Percentiles rank a stretch among this genome's conserved stretches.
phyloP scores from a whole-genome alignment of 2,888 invertebrate genomes.

The Chymomyza fuscimana region DNA sequence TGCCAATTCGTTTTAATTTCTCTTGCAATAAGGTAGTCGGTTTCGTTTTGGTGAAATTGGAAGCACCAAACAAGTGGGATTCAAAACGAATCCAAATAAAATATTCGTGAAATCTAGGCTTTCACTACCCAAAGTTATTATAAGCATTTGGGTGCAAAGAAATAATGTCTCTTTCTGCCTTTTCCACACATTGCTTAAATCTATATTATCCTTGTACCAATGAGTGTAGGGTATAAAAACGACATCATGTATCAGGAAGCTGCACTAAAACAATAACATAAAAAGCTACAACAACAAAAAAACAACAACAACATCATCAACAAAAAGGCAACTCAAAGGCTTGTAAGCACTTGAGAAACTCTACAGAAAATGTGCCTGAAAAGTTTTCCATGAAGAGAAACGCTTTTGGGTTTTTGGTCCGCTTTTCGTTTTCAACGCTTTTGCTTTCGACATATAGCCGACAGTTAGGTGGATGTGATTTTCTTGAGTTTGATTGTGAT shows the following conservation, averaged over 20 bases:
- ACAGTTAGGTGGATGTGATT: constrained; percentile 10
- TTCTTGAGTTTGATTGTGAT: background rate
- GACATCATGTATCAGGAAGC: background rate
- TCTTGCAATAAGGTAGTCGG: too few species aligned
- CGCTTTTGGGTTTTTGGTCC: constrained; percentile 53
- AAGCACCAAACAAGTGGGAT: too few species aligned
- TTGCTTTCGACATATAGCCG: constrained; percentile 36
- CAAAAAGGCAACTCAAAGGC: constrained; percentile 2
- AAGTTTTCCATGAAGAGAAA: constrained; percentile 29
- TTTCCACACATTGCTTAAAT: too few species aligned
- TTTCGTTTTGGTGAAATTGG: too few species aligned
- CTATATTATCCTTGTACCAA: too few species aligned
- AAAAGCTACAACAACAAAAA: constrained; percentile 1
- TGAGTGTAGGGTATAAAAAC: too few species aligned
- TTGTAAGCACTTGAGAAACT: constrained; percentile 8
- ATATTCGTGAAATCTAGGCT: too few species aligned
- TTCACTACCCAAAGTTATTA: too few species aligned
- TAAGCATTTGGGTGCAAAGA: too few species aligned
- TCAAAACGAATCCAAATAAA: too few species aligned
- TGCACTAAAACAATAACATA: constrained; percentile 11
- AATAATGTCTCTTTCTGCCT: too few species aligned
- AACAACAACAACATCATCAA: constrained; percentile 6
- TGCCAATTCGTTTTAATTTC: too few species aligned
- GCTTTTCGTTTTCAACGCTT: constrained; percentile 34
- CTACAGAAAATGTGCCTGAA: background rate